A percentile compares a stretch with the other conserved stretches of the same genome.
These are phyloP conservation scores for Drosophila austrosaltans DNA, from an alignment of 2,888 invertebrate genomes.

Conservation along the genomic window DNA sequence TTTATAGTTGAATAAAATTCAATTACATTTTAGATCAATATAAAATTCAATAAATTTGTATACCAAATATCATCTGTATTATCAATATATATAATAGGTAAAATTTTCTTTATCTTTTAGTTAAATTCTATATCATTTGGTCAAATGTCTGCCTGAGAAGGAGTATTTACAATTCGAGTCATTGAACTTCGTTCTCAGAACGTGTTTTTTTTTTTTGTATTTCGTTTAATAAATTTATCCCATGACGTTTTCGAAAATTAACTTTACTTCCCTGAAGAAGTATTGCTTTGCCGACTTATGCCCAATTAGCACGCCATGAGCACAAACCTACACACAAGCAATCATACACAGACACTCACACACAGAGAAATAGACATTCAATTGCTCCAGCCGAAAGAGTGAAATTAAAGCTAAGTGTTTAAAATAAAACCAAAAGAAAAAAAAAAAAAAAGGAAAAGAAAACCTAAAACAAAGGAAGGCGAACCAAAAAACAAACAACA, in stretches of 20 bases:
- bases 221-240: slow-evolving; percentile 6
- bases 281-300: slow-evolving; percentile 11
- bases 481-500: slow-evolving; percentile 8
- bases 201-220: neutral
- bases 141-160: no score
- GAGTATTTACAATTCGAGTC: neutral
- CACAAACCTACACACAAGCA: neutral
- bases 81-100: no score
- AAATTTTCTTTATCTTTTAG: no score
- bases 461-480: neutral
- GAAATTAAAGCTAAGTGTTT: slow-evolving; percentile 21
- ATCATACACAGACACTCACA: neutral
- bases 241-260: slow-evolving; percentile 10
- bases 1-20: no score
- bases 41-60: no score
- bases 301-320: slow-evolving; percentile 13
- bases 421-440: slow-evolving; percentile 6
- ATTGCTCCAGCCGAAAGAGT: slow-evolving; percentile 12
- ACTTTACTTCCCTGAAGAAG: slow-evolving; percentile 13
- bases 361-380: neutral
- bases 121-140: no score
- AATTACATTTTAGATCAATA: no score
- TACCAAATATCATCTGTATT: no score
- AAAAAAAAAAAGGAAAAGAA: slow-evolving; percentile 1
- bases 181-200: neutral